Base-by-base conservation (phyloP, 2,888 invertebrate species). In the Megaustenia siamemsis region DNA sequence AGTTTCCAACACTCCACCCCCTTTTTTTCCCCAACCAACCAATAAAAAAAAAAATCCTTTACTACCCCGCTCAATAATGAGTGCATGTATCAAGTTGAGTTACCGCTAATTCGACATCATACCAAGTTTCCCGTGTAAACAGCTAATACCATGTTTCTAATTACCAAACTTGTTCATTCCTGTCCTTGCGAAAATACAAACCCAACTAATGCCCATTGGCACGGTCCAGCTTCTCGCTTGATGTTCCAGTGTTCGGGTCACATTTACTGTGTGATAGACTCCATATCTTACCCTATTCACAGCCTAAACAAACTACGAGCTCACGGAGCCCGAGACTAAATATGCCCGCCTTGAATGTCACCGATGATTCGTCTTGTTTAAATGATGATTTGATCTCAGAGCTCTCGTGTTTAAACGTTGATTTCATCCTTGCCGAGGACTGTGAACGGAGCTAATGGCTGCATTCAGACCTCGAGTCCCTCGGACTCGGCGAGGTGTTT, bases 351-450 rank as follows among this genome's bases (percentile, higher is more conserved):
- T 49, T 21, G 49, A 49, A 28, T 32, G 24, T 45, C 18, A 45
- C n/a, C 32, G 49, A 12, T 32, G 32, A 73, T 66, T 21, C 78
- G 43, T 38, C 63, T 78, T 78, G 78, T 78, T 78, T 78, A 78
- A 78, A 78, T 66, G 78, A 78, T 66, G 78, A 78, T 35, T 78
- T 78, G 78, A 78, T 78, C 78, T 66, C 35, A 15, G 63, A 63
- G 78, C 78, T 45, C 32, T 6, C 73, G 28, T 73, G 49, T 73
- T 73, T 73, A 73, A 73, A 73, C 49, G 73, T 18, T 73, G 73
- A 73, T 73, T 32, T 73, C n/a, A 49, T 73, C 73, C 49, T 6
- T 28, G 32, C 49, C 73, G 28, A 49, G 49, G 32, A 73, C 49
- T 73, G 73, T 73, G 73, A 49, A 73, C 73, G 49, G 73, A 73